Base-by-base conservation (phyloP, 2,888 invertebrate species). In the Dolomedes plantarius region DNA sequence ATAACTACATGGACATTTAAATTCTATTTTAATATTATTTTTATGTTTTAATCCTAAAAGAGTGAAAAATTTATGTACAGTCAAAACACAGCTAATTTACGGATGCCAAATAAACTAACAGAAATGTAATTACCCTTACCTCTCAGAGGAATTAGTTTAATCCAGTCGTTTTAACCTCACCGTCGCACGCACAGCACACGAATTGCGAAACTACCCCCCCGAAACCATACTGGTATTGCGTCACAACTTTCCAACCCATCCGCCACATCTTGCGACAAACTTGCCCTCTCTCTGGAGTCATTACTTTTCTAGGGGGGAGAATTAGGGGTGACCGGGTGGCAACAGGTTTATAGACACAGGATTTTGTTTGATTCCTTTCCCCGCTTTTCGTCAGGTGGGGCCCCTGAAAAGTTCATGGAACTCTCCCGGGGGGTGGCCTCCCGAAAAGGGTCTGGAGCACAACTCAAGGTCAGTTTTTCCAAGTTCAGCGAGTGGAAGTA, bases 331-430 rank as follows among this genome's bases (percentile, higher is more conserved):
- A 31, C 36, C 32, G 82, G 31, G 71, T 76, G 82, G 82, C 82
- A 82, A 82, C 82, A 82, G 82, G 82, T 82, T 82, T 82, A 71
- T 76, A 81, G 69, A 76, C 46, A 82, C 69, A 71, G 67, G n/a
- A 32, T 23, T 67, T 32, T 56, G 74, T 82, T 76, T 76, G 28
- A 19, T 32, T 32, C n/a, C 11, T 27, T 16, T 23, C 67, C 67
- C 67, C 31, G 69, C 36, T 29, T 71, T 73, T 74, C 73, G 67
- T 81, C 81, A 81, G 81, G 81, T 81, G 81, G 31, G 68, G 31
- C 73, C 50, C 36, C 64, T 32, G 11, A 23, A 31, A 74, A 64
- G 74, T 74, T 74, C 74, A 64, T 64, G 27, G 64, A 62, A 77
- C 77, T 74, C 41, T 46, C 50, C 13, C 41, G 2, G 16, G 1